Evolutionary conservation across 2,888 invertebrate species (phyloP), one percentile per base, ranked within the genome.

Genomic region (Chrysomela aeneicollis): DNA sequence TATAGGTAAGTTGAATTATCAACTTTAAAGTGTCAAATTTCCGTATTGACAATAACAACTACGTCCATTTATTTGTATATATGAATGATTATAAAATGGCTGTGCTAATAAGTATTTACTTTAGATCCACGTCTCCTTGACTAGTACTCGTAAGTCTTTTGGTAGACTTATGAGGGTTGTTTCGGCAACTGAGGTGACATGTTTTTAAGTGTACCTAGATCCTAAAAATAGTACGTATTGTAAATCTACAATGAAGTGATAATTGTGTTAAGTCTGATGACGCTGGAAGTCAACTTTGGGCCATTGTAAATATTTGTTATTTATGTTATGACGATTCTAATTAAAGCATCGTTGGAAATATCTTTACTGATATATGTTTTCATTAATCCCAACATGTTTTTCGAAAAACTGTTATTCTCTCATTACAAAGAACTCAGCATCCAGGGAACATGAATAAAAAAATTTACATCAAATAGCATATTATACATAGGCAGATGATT

Each of bases 301-400:
- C 15, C 42, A 42, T 61, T 67, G 67, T 61, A 67, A 66, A 67
- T 69, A 67, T 69, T 69, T 69, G 67, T 69, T 67, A 64, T 64
- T 64, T 64, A 64, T 64, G 52, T 61, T 52, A 46, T 50, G 15
- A 55, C 22, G 50, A 59, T 42, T 42, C n/a, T 42, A 15, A 42
- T 42, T 15, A 42, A 55, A 59, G 5, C 42, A 55, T 22, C 26
- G 47, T 26, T 57, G 54, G 59, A 54, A 59, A 15, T 59, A 15
- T 9, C 12, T 50, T 55, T 51, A 54, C 32, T 46, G 22, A 47
- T 47, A 35, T 12, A 42, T 59, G 59, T 57, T 64, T 57, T 64
- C 47, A 60, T 64, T 52, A 18, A 37, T 21, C 18, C 21, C 15
- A 37, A 15, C 51, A 47, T 10, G 37, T 55, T 17, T 55, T 55